phyloP scores from a whole-genome alignment of 2,888 invertebrate species.

The Tenodera sinensis region DNA sequence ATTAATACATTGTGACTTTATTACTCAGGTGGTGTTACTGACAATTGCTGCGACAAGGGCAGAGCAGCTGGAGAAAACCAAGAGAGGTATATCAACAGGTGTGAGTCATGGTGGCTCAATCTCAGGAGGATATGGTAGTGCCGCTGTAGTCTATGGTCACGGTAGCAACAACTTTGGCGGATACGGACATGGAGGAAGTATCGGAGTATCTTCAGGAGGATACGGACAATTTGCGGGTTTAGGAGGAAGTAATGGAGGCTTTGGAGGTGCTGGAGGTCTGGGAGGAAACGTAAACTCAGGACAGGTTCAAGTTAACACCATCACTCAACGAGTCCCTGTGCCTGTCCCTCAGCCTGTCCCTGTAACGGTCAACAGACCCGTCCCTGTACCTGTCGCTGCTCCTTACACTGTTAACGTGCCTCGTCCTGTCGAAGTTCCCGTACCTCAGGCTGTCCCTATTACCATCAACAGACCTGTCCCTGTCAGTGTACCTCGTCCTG shows the following conservation, averaged over 20 bases:
- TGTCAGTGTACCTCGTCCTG: not conserved
- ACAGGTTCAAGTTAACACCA: not conserved
- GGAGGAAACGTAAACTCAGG: too few relatives aligned
- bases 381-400: not conserved
- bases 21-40: too few relatives aligned
- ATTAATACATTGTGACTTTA: too few relatives aligned
- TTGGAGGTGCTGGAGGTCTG: not conserved
- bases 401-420: not conserved
- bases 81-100: too few relatives aligned
- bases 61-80: too few relatives aligned
- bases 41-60: too few relatives aligned
- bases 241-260: too few relatives aligned
- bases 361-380: not conserved
- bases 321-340: not conserved
- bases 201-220: not conserved
- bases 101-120: too few relatives aligned
- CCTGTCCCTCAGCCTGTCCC: not conserved
- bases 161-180: not conserved
- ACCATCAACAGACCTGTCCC: not conserved
- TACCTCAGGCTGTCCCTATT: not conserved
- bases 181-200: not conserved
- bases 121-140: too few relatives aligned
- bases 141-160: not conserved
- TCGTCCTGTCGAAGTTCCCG: not conserved
- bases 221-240: not conserved